Evolutionary conservation across 2,888 invertebrate species (phyloP), one percentile per base, ranked within the genome.

Genomic region (Drosophila cracens): DNA sequence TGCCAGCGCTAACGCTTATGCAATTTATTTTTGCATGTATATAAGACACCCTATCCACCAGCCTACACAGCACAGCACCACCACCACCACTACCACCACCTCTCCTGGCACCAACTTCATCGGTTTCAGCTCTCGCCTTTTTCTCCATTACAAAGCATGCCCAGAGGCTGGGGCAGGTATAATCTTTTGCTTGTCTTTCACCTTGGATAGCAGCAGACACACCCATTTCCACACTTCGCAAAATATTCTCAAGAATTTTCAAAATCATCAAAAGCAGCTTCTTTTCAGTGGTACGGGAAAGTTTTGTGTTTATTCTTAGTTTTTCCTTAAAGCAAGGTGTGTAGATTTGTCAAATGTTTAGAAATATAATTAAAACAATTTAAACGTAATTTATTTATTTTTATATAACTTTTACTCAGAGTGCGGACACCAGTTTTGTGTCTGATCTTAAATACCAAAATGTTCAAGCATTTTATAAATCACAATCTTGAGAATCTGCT

Each of bases 131-230:
- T 40, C 40, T 57, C 46, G 66, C 57, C 53, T 43, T 53, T 48
- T 76, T 70, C 64, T 59, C 67, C 67, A 65, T 84, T 89, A 84
- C 81, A 86, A 89, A 87, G 85, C 69, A 77, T 89, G 89, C 85
- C 89, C 82, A 57, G 76, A 74, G 85, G 87, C 87, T 76, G 84
- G 80, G 87, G 73, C 87, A 89, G 82, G 82, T 84, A 74, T 89
- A 89, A 85, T 89, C 87, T 89, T 80, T 83, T 82, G 84, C 84
- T 86, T 85, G 87, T 88, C 84, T 85, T 85, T 87, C 71, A 70
- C 78, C 79, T 79, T 70, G 56, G 70, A 49, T 31, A 58, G 60
- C 81, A 74, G 34, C 79, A 58, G 69, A 33, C 43, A 38, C 56
- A 58, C 11, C 62, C 61, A 46, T 63, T 51, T 27, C 68, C 29